Percentiles rank a stretch among this genome's conserved stretches.
Evolutionary conservation across 2,797 vertebrate species (phyloP).

Genomic region (Rhincodon typus): DNA sequence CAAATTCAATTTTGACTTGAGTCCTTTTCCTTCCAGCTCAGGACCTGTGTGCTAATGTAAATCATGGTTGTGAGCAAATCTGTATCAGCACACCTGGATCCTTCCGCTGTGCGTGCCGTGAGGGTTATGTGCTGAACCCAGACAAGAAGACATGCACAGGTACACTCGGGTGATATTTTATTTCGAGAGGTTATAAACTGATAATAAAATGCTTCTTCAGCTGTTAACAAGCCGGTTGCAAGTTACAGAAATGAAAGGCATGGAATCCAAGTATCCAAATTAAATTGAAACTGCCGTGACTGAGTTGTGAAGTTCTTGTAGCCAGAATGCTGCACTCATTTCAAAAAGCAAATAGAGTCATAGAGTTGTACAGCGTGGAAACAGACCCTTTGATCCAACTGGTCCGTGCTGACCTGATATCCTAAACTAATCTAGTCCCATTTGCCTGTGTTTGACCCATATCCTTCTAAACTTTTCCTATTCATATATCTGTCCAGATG

Average conservation of each 20-base stretch:
- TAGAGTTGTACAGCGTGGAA: too few relatives aligned
- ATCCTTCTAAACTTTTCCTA: too few relatives aligned
- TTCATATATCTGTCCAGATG: too few relatives aligned
- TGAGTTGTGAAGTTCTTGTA: neutral
- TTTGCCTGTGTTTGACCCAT: too few relatives aligned
- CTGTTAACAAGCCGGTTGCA: neutral
- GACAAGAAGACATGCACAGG: conserved; percentile 79
- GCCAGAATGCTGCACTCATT: neutral
- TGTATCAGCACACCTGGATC: conserved; percentile 72
- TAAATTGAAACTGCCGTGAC: neutral
- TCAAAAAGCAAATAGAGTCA: too few relatives aligned
- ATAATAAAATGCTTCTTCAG: neutral
- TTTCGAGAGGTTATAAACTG: neutral
- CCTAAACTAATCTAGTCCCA: too few relatives aligned
- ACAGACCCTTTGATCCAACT: too few relatives aligned
- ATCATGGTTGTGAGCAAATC: conserved; percentile 82
- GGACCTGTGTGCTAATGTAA: conserved; percentile 70
- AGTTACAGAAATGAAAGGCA: neutral
- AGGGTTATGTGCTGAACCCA: conserved; percentile 69
- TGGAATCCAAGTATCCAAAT: neutral
- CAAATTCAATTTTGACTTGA: neutral
- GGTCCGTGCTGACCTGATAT: too few relatives aligned
- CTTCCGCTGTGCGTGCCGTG: conserved; percentile 78
- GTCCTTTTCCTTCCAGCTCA: conserved; percentile 59
- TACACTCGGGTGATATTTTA: conserved; percentile 49